A percentile compares a stretch with the other conserved stretches of the same genome.
These are phyloP conservation scores for Epizoanthus fatuus DNA, from an alignment of 92 coral and sea anemone genomes.

Conservation along the genomic window DNA sequence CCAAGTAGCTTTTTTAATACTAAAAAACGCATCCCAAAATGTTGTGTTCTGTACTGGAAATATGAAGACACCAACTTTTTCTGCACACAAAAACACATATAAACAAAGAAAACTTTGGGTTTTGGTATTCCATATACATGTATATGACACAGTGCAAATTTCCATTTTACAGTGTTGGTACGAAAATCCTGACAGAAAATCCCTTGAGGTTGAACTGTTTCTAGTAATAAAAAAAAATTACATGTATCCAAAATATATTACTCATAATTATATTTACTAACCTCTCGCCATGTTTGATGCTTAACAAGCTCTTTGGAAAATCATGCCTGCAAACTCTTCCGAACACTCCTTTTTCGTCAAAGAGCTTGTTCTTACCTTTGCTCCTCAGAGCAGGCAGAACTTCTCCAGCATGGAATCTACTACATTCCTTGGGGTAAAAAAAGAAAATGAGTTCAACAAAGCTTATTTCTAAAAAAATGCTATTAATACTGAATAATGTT, in stretches of 20 bases:
- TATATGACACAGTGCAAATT: background rate
- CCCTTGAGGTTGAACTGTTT: too few relatives aligned
- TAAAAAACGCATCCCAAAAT: too few relatives aligned
- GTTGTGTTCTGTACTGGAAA: too few relatives aligned
- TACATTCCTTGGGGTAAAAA: conserved; percentile 53
- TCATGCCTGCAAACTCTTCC: conserved; percentile 67
- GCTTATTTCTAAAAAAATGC: background rate
- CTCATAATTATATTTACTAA: background rate
- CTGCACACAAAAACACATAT: too few relatives aligned
- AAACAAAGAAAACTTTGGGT: too few relatives aligned
- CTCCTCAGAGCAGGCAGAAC: conserved; percentile 56
- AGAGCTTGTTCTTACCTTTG: conserved; percentile 68
- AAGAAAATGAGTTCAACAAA: background rate
- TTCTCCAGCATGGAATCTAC: conserved; percentile 72
- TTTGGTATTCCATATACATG: too few relatives aligned
- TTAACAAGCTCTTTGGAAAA: conserved; percentile 54
- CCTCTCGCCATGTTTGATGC: conserved; percentile 79
- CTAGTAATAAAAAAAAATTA: too few relatives aligned
- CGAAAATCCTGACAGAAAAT: too few relatives aligned
- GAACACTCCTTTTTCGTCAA: conserved; percentile 68
- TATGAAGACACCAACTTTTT: too few relatives aligned
- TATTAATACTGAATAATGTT: too few relatives aligned
- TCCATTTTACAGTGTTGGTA: background rate
- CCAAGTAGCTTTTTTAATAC: too few relatives aligned
- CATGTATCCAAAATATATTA: too few relatives aligned